Evolutionary conservation across 2,797 vertebrate species (phyloP), one percentile per base, ranked within the genome.

Genomic region (Mastacembelus armatus): DNA sequence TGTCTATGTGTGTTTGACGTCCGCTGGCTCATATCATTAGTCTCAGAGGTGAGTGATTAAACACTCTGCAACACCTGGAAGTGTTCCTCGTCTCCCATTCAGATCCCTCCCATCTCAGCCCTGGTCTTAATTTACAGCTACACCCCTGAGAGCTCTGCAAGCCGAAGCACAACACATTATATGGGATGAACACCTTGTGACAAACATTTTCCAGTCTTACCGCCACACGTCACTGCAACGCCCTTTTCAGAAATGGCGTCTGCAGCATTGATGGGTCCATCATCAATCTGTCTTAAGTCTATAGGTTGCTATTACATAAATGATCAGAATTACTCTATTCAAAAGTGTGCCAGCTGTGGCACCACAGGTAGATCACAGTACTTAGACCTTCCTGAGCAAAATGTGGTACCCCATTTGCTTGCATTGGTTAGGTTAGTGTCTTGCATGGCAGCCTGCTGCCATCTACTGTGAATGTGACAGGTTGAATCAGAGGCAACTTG

Each of bases 21-120:
- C 35, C 4, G 26, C 10, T 29, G 26, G 66, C 76, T 88, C 85
- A 60, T 90, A 85, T 86, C 84, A 74, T 90, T 92, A 92, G 90
- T 90, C 90, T 92, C 85, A 83, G 83, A 91, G 89, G 89, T 92
- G 88, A 91, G 85, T 91, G 90, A 93, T 93, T 92, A 93, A 92
- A 93, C 29, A 63, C 80, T 81, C 85, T 66, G 80, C 73, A 89
- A 91, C 92, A 93, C 91, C 91, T 93, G 92, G 89, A 92, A 87
- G 59, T 61, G 57, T 72, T 72, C 60, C 80, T 76, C 77, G 74
- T 65, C 54, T 70, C 68, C 49, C 44, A 40, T 40, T n/a, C n/a
- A 66, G 66, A 66, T 52, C 68, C 64, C 52, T 79, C 65, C 73
- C 56, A 38, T 59, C 57, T 64, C 56, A 80, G 72, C 78, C 70